Base-by-base conservation (phyloP, 2,113 vertebrate genomes). In the Oncorhynchus keta region DNA sequence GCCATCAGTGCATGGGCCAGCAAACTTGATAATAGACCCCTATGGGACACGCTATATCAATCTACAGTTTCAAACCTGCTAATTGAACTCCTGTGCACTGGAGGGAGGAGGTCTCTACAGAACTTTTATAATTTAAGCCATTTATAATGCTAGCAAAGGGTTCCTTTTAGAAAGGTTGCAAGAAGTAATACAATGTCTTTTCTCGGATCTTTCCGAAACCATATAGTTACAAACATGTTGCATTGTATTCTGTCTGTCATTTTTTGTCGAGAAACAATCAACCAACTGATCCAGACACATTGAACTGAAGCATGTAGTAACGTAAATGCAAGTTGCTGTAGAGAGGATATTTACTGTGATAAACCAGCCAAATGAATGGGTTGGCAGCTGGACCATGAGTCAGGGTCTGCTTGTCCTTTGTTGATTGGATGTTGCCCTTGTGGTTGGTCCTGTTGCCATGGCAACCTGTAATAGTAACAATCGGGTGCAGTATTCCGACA, bases 51-150 rank as follows among this genome's bases (percentile, higher is more conserved):
- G 18, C 39, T 12, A 26, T 65, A 83, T 82, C 84, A 84, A 81
- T 84, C 79, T 85, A 87, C 83, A 81, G 85, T 87, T 87, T 87
- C 85, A 82, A 79, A 84, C 85, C 78, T 82, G 83, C 76, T 77
- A 87, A 85, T 81, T 78, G 81, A 85, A 77, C 76, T 75, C 70
- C 51, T 55, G 51, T 55, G 51, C 51, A 18, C 13, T 66, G 73
- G 20, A 35, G 68, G 64, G 69, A 49, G 71, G 49, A 32, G 45
- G 74, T 68, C 73, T 85, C 78, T 73, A 28, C 2, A 8, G 70
- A 28, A 22, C 30, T 16, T 11, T 14, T 55, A 55, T 18, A 18
- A 11, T 2, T 68, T 32, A 20, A 18, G 30, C 18, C 67, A 35
- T 28, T 68, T 32, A 35, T n/a, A 20, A 28, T 32, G 67, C 67